Evolutionary conservation across 2,797 vertebrate species (phyloP), one percentile per base, ranked within the genome.

Genomic region (Hoplostethus mediterraneus): DNA sequence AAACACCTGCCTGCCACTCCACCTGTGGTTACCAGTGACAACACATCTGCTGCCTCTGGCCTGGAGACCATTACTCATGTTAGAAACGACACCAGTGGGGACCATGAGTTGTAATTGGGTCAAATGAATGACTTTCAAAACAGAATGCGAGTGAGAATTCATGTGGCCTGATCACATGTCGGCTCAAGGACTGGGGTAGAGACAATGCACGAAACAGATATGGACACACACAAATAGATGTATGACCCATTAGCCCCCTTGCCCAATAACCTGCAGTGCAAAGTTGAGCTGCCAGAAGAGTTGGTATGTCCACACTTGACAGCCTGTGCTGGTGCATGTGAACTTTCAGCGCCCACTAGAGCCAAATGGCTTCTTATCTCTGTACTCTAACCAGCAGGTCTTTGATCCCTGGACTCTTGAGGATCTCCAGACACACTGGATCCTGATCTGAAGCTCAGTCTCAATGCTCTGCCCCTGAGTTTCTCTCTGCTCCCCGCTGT

Each of bases 301-400:
- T 40, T 54, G 42, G 56, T 28, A 28, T 82, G 77, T 75, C 61
- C 59, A 38, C 70, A 53, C 83, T 71, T 72, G 77, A 80, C 78
- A 81, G 61, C 14, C 52, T 57, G 36, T 51, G 49, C 59, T 74
- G 61, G 49, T 76, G 60, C 64, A 85, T 89, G 86, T 81, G 83
- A 90, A 76, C 75, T 63, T 84, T 91, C 89, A 80, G 68, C 83
- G 76, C 85, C 80, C 83, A 88, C 82, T 87, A 2, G 2, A 88
- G 68, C 53, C 60, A 77, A 79, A 84, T 67, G 69, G 82, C 63
- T 36, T 83, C 81, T 87, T 91, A 91, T 89, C 88, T 82, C n/a
- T 52, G 5, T 12, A 33, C 59, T 40, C 64, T 77, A 72, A 79
- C 68, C 78, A 82, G 66, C 44, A 16, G n/a, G 5, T 60, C 82